These are phyloP conservation scores for Zhengitettix transpicula DNA, from an alignment of 2,888 invertebrate species.

Conservation along the genomic window DNA sequence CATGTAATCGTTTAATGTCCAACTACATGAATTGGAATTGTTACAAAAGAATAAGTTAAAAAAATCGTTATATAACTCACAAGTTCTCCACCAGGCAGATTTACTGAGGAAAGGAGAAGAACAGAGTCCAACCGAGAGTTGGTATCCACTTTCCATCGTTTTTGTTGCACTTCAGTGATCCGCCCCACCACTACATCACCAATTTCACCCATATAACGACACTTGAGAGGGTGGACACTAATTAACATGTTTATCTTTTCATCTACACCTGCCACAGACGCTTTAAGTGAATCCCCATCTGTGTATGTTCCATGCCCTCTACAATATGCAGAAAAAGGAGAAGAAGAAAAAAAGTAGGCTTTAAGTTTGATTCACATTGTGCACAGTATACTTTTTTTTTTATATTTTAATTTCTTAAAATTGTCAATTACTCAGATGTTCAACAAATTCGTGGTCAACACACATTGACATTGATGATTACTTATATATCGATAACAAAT, in stretches of 20 bases:
- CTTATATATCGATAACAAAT: no score
- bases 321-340: constrained; percentile 7
- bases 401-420: background rate
- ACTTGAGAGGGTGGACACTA: constrained; percentile 78
- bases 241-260: constrained; percentile 91
- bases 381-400: background rate
- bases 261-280: constrained; percentile 88
- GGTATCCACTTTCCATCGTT: constrained; percentile 89
- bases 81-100: constrained; percentile 93
- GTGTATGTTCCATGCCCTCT: constrained; percentile 96
- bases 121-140: constrained; percentile 79
- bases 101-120: constrained; percentile 79
- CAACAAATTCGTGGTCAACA: no score
- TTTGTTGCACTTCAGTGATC: constrained; percentile 84
- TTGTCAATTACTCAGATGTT: no score
- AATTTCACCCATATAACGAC: constrained; percentile 81
- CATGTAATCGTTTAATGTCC: no score
- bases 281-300: constrained; percentile 59
- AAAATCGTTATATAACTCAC: constrained; percentile 28
- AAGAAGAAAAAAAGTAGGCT: background rate
- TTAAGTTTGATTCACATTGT: no score
- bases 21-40: background rate
- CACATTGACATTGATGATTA: no score
- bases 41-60: constrained; percentile 1
- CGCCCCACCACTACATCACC: constrained; percentile 95